Conservation (phyloP, 2,888 invertebrate genomes). For the Ectropis crepuscularia region DNA sequence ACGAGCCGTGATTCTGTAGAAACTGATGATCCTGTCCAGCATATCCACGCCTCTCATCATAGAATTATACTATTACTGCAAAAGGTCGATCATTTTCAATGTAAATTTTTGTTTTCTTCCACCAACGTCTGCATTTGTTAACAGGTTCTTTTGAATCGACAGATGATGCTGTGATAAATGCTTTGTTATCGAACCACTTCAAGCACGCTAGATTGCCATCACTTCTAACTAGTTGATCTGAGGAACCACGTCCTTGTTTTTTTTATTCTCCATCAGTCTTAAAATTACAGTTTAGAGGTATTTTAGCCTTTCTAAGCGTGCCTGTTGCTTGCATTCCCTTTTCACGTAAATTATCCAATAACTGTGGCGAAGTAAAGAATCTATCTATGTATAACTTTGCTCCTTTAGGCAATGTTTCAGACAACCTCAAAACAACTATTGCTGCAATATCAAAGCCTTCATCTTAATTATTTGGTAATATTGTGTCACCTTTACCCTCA, state of each 20-base stretch:
- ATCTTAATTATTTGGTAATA: background rate
- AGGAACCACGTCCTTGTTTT: background rate
- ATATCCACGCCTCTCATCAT: constrained; percentile 1
- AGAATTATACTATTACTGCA: background rate
- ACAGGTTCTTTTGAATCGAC: background rate
- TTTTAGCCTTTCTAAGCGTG: background rate
- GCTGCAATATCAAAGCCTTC: background rate
- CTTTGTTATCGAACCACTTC: constrained; percentile 2
- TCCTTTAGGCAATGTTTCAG: background rate
- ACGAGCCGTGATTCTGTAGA: background rate
- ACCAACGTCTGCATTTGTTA: background rate
- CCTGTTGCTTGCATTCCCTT: background rate
- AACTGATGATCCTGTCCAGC: background rate
- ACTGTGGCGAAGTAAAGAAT: background rate
- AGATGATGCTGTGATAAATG: background rate
- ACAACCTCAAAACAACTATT: background rate
- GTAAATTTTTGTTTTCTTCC: background rate
- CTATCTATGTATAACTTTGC: background rate
- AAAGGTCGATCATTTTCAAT: background rate
- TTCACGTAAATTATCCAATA: background rate
- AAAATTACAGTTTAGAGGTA: background rate
- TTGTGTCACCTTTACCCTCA: background rate
- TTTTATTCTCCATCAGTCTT: background rate
- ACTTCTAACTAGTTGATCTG: background rate
- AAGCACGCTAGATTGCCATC: background rate